Conservation (phyloP, 1,140 invertebrate species). For the Rhyzopertha dominica region DNA sequence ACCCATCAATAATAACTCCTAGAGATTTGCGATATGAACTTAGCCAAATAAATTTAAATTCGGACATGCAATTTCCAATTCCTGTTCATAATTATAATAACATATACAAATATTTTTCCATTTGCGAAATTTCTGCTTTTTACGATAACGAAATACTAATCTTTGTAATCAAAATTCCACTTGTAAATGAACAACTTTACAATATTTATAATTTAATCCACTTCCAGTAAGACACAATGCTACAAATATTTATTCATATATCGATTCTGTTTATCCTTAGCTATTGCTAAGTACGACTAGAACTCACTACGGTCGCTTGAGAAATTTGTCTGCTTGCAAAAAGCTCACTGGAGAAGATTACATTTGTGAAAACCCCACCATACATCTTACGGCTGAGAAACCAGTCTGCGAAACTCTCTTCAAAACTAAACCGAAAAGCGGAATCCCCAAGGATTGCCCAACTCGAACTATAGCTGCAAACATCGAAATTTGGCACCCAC, state of each 20-base stretch:
- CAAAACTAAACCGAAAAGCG: neutral
- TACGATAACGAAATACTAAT: slow-evolving; percentile 12
- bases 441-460: neutral
- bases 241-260: slow-evolving; percentile 14
- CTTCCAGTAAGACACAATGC: slow-evolving; percentile 11
- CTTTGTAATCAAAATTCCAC: slow-evolving; percentile 18
- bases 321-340: slow-evolving; percentile 10
- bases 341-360: slow-evolving; percentile 5
- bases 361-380: slow-evolving; percentile 2
- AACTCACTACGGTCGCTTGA: slow-evolving; percentile 8
- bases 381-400: slow-evolving; percentile 1
- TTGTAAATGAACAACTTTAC: slow-evolving; percentile 10
- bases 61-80: slow-evolving; percentile 14
- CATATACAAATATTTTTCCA: slow-evolving; percentile 14
- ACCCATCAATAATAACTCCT: slow-evolving; percentile 32
- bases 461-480: slow-evolving; percentile 2
- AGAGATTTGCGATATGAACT: slow-evolving; percentile 29
- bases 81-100: neutral
- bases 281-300: slow-evolving; percentile 14
- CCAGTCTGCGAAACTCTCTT: slow-evolving; percentile 10
- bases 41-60: slow-evolving; percentile 22
- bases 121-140: slow-evolving; percentile 10
- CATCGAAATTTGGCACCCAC: slow-evolving; percentile 9
- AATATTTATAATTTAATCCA: slow-evolving; percentile 20
- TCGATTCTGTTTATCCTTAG: slow-evolving; percentile 10